Conservation (phyloP, 2,797 vertebrate genomes). For the Gila robusta region DNA sequence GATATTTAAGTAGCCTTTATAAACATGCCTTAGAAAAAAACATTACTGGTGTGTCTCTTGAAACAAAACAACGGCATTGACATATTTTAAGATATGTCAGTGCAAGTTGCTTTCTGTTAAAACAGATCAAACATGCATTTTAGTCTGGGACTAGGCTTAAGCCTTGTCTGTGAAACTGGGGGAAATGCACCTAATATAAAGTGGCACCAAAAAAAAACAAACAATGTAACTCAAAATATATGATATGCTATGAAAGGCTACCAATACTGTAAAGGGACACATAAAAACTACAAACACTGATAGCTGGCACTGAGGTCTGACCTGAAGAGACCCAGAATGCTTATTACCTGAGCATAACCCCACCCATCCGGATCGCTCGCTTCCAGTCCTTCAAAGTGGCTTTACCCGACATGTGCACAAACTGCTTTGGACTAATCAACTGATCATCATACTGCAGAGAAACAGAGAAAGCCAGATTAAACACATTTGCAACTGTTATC, state of each 20-base stretch:
- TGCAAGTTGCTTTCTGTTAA: too few relatives aligned
- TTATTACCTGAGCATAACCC: constrained; percentile 95
- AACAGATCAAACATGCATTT: too few relatives aligned
- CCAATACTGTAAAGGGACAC: not conserved
- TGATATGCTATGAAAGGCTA: not conserved
- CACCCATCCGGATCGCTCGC: constrained; percentile 95
- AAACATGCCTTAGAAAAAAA: too few relatives aligned
- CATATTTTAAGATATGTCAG: too few relatives aligned
- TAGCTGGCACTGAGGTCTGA: not conserved
- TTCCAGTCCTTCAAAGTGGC: constrained; percentile 99
- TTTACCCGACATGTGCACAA: constrained; percentile 98
- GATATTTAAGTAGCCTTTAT: too few relatives aligned
- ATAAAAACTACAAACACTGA: not conserved
- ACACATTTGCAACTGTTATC: not conserved
- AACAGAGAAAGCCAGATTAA: constrained; percentile 8
- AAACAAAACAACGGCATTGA: too few relatives aligned
- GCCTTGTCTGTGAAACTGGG: too few relatives aligned
- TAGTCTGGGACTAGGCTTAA: too few relatives aligned
- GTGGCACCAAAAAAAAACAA: not conserved
- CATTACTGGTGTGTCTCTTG: too few relatives aligned
- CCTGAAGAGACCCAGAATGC: not conserved
- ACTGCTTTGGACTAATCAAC: constrained; percentile 97
- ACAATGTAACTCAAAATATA: not conserved
- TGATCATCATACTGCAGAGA: constrained; percentile 91
- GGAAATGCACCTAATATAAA: not conserved